phyloP scores from a whole-genome alignment of 92 coral and sea anemone species.

The Palythoa grandis region DNA sequence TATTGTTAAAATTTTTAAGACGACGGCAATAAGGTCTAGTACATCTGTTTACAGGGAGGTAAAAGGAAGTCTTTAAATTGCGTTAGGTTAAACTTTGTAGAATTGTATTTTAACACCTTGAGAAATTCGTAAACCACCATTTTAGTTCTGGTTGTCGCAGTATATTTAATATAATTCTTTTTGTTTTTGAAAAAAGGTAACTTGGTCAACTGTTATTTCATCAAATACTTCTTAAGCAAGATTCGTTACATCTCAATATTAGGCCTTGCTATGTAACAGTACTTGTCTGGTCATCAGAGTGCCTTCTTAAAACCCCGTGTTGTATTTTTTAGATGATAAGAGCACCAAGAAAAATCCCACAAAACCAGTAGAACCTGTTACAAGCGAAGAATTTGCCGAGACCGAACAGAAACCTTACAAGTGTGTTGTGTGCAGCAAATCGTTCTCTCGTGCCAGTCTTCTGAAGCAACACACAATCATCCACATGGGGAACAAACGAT shows the following conservation, averaged over 20 bases:
- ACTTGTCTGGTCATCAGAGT: not conserved
- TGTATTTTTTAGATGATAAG: constrained; percentile 16
- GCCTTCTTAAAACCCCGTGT: not conserved
- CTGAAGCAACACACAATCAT: constrained; percentile 95
- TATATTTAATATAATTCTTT: no score
- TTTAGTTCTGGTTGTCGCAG: no score
- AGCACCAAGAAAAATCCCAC: not conserved
- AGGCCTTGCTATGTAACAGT: not conserved
- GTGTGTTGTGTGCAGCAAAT: constrained; percentile 86
- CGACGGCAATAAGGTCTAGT: not conserved
- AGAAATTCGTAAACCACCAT: no score
- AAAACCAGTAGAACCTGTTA: not conserved
- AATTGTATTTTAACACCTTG: no score
- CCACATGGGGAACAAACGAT: constrained; percentile 97
- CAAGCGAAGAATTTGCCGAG: constrained; percentile 10
- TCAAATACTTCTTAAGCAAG: no score
- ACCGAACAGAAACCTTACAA: constrained; percentile 57
- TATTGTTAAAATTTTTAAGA: not conserved
- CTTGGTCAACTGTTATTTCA: not conserved
- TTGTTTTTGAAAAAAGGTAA: no score
- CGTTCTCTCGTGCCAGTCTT: constrained; percentile 91
- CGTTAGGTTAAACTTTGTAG: no score
- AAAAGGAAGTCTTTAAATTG: no score
- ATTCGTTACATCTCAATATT: no score
- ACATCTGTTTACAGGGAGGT: not conserved